Evolutionary conservation across 2,113 vertebrate genomes (phyloP).

Genomic region (Chaetodon trifascialis): DNA sequence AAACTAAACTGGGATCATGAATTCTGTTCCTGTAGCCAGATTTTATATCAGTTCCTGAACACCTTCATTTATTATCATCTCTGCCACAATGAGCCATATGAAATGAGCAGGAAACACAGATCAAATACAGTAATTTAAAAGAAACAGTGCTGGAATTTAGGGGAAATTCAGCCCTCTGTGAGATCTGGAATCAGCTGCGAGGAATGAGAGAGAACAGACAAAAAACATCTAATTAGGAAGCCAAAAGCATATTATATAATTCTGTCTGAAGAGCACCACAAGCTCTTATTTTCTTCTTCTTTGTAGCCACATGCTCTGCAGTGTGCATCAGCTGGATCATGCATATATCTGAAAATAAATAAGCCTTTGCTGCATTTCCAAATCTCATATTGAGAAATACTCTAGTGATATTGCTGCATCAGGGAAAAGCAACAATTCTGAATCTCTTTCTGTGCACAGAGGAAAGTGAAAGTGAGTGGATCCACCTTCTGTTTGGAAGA

Average conservation of each 20-base stretch:
- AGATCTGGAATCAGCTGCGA: neutral
- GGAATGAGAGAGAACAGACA: neutral
- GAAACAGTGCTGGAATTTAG: neutral
- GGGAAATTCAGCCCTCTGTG: neutral
- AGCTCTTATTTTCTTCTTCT: neutral
- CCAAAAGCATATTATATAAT: neutral
- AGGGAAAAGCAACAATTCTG: neutral
- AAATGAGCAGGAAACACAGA: no score
- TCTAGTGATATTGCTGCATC: neutral
- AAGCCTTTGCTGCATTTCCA: neutral
- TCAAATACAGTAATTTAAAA: no score
- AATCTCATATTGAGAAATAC: neutral
- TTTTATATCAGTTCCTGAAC: no score
- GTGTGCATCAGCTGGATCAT: neutral
- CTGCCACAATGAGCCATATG: no score
- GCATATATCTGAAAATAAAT: neutral
- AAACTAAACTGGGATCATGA: no score
- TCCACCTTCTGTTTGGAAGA: no score
- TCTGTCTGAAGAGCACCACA: neutral
- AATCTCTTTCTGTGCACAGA: no score
- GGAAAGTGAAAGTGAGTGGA: neutral
- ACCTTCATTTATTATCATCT: no score
- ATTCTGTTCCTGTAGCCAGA: no score
- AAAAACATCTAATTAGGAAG: neutral
- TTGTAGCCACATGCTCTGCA: neutral